Conservation (phyloP, 2,888 invertebrate genomes). For the Drosophila seclusa region DNA sequence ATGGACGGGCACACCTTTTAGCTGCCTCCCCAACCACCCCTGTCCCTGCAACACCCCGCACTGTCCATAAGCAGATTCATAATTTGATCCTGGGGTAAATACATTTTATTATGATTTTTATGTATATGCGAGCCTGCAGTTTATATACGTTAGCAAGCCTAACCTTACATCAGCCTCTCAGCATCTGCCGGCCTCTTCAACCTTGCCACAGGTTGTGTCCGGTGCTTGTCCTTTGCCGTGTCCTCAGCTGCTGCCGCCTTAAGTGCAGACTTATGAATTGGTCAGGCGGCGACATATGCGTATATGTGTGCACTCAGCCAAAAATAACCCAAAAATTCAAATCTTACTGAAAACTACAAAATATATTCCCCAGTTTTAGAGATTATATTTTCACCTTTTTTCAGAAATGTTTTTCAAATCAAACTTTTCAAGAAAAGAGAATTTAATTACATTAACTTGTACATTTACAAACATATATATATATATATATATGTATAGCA, state of each 20-base stretch:
- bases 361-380: not conserved
- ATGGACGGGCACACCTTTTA: conserved; percentile 74
- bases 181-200: conserved; percentile 26
- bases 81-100: conserved; percentile 84
- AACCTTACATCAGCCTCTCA: conserved; percentile 24
- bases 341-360: not conserved
- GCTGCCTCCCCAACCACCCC: conserved; percentile 24
- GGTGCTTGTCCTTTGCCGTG: conserved; percentile 39
- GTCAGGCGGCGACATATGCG: conserved; percentile 69
- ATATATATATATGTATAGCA: too few species aligned
- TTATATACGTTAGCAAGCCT: conserved; percentile 54
- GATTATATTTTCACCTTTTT: not conserved
- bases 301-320: conserved; percentile 9
- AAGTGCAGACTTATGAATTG: conserved; percentile 82
- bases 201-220: conserved; percentile 74
- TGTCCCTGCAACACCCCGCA: conserved; percentile 34
- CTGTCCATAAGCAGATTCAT: conserved; percentile 80
- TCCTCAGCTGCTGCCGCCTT: conserved; percentile 53
- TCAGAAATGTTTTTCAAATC: not conserved
- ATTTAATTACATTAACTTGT: not conserved
- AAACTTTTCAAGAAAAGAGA: not conserved
- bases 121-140: conserved; percentile 77
- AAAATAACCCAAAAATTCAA: not conserved
- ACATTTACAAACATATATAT: too few species aligned
- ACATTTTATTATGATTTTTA: conserved; percentile 83